Evolutionary conservation across 2,888 invertebrate genomes (phyloP).

Genomic region (Molorchus minor): DNA sequence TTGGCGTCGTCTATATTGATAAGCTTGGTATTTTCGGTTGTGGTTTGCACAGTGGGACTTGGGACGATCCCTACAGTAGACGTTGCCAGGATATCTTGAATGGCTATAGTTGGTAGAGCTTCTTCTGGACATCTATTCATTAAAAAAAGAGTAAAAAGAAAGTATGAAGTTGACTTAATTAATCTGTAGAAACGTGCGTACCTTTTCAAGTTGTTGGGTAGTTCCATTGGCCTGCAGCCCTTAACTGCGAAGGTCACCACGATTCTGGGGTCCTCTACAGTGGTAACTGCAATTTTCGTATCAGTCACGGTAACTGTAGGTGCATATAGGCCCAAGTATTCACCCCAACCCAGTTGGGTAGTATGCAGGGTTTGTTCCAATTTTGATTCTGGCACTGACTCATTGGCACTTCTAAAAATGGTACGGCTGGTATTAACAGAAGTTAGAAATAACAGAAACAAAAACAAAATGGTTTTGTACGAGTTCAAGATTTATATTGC

Average conservation of each 20-base stretch:
- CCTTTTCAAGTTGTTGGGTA: conserved; percentile 56
- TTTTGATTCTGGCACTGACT: conserved; percentile 5
- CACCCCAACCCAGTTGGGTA: conserved; percentile 54
- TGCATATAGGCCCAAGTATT: conserved; percentile 57
- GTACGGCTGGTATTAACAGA: too few species aligned
- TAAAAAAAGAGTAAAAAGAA: conserved; percentile 1
- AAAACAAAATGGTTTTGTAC: neutral
- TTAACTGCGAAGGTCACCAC: conserved; percentile 60
- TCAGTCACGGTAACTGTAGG: conserved; percentile 57
- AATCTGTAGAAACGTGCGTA: conserved; percentile 40
- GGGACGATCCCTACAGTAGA: conserved; percentile 28
- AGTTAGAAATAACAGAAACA: too few species aligned
- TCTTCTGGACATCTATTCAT: conserved; percentile 29
- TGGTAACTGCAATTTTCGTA: conserved; percentile 50
- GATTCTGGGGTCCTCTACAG: conserved; percentile 54
- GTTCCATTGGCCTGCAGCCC: conserved; percentile 58
- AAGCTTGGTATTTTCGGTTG: neutral
- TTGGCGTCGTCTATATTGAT: neutral
- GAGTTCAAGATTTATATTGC: neutral
- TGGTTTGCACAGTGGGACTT: neutral
- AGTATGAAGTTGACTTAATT: neutral
- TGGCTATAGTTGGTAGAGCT: conserved; percentile 26
- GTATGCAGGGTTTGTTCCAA: conserved; percentile 29
- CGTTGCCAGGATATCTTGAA: conserved; percentile 42
- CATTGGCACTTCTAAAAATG: too few species aligned